Conservation (phyloP, 2,888 invertebrate genomes). For the Dexiosoma caninum region DNA sequence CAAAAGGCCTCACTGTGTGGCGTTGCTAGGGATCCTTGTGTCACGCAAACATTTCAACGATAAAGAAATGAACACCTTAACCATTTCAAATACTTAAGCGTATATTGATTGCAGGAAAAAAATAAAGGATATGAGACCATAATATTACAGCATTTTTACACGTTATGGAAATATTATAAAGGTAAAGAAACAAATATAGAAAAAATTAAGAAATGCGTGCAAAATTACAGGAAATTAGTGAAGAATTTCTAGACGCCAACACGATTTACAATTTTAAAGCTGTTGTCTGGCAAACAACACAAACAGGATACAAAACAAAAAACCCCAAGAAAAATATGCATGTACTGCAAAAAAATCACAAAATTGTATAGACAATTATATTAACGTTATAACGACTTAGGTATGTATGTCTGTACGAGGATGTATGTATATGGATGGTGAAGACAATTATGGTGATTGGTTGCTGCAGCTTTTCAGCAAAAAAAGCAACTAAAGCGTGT, state of each 20-base stretch:
- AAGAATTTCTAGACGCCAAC: conserved; percentile 65
- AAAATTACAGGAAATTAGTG: conserved; percentile 72
- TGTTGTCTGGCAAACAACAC: conserved; percentile 39
- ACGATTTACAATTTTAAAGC: neutral
- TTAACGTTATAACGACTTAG: conserved; percentile 42
- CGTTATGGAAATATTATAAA: conserved; percentile 30
- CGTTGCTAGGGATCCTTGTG: neutral
- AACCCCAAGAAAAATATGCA: conserved; percentile 27
- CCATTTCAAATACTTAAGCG: neutral
- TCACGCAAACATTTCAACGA: neutral
- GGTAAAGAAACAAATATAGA: neutral
- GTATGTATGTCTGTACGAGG: too few species aligned
- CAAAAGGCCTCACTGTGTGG: neutral
- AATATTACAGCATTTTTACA: conserved; percentile 31
- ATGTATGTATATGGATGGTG: too few species aligned
- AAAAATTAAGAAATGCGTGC: conserved; percentile 64
- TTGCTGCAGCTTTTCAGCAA: conserved; percentile 10
- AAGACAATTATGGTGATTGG: conserved; percentile 44
- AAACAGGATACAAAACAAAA: conserved; percentile 43
- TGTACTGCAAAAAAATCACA: conserved; percentile 9
- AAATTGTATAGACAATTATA: conserved; percentile 49
- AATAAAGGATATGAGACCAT: conserved; percentile 26
- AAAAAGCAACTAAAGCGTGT: conserved; percentile 13
- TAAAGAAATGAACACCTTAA: conserved; percentile 12
- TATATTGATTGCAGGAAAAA: conserved; percentile 40